Percentiles rank a stretch among this genome's conserved stretches.
These are phyloP conservation scores for Polyodon spathula DNA, from an alignment of 2,113 vertebrate species.

Conservation along the genomic window DNA sequence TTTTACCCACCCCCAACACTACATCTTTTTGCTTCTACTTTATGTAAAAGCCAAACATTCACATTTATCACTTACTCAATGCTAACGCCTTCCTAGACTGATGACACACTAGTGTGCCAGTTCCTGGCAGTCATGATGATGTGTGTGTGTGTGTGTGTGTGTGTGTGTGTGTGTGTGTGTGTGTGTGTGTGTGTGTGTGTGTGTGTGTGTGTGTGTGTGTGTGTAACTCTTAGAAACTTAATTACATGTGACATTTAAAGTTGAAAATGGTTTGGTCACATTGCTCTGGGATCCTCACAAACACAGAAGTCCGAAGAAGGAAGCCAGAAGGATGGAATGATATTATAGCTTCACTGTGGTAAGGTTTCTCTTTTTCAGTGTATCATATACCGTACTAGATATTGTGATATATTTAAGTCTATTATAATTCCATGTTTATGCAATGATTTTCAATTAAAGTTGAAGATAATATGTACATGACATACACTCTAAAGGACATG, in stretches of 20 bases:
- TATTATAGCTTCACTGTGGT: not conserved
- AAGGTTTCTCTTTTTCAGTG: not conserved
- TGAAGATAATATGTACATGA: conserved; percentile 19
- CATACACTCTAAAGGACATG: conserved; percentile 5
- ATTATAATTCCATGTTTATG: conserved; percentile 11
- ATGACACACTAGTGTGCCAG: not conserved
- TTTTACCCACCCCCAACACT: too few species aligned
- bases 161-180: not conserved
- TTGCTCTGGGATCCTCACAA: not conserved
- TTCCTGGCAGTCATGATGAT: not conserved
- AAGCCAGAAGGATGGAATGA: not conserved
- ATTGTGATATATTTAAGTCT: conserved; percentile 30
- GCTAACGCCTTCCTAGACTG: not conserved
- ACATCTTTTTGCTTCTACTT: not conserved
- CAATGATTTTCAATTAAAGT: conserved; percentile 12
- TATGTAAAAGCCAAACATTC: not conserved
- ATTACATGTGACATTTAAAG: conserved; percentile 10
- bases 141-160: conserved; percentile 1
- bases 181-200: not conserved
- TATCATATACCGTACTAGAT: not conserved
- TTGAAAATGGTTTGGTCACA: conserved; percentile 1
- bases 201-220: not conserved
- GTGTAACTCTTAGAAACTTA: conserved; percentile 4
- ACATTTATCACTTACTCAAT: not conserved
- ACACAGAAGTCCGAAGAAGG: not conserved